Evolutionary conservation across 2,113 vertebrate genomes (phyloP), one percentile per base, ranked within the genome.

Genomic region (Sturnus vulgaris): DNA sequence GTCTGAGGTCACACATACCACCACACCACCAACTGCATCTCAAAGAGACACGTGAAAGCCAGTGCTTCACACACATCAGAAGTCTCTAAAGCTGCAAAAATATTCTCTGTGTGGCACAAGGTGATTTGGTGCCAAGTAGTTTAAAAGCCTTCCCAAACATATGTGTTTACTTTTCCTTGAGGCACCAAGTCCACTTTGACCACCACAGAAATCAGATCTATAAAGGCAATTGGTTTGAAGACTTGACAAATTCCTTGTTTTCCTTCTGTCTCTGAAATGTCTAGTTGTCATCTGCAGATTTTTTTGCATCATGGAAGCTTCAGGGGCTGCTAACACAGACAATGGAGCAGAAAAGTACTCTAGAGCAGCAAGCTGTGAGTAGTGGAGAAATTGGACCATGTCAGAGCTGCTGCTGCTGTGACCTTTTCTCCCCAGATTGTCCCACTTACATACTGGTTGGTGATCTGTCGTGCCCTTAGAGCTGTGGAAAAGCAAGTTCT

Each of bases 91-190:
- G 39, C 50, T 39, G 22, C 83, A 93, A 91, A 88, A 72, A 70
- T 52, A 75, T 86, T 86, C 95, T 94, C 77, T 84, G 70, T 47
- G 55, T 78, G 87, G 35, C 64, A 81, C 5, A 19, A 92, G 47
- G 88, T 80, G 78, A 46, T 81, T 46, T 88, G 63, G 18, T 73
- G 84, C 89, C 91, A 92, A 88, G 39, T 42, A 52, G 56, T 57
- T 95, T 82, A 84, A 96, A 94, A 94, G 49, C 52, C 28, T 71
- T 88, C 83, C 71, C 55, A 66, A 92, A 53, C 81, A 73, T 85
- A 88, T 83, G 90, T 88, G 60, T 88, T 72, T 90, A 44, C 60
- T 96, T 96, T 94, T 60, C 64, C 93, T 53, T 72, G 53, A 84
- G 76, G 76, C 72, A 90, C 47, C 15, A 93, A 46, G 66, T 91